phyloP scores from a whole-genome alignment of 2,113 vertebrate species.

The Perca fluviatilis region DNA sequence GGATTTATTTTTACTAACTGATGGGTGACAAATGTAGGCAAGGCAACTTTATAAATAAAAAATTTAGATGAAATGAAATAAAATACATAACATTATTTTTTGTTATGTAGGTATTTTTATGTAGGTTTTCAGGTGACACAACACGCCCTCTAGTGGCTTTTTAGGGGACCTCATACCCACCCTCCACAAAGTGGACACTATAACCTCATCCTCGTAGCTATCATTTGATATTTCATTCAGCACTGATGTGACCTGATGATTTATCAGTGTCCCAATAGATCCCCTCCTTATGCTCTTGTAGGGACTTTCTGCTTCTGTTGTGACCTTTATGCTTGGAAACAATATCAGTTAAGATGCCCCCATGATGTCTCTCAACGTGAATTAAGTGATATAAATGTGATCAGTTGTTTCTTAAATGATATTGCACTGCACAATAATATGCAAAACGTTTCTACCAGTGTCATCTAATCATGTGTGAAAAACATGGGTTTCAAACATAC shows the following conservation, averaged over 20 bases:
- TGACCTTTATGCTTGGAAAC: too few relatives aligned
- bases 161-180: background rate
- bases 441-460: background rate
- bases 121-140: background rate
- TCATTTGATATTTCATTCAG: background rate
- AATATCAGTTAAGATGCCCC: too few relatives aligned
- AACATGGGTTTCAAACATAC: background rate
- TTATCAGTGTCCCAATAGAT: background rate
- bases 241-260: background rate
- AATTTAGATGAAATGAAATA: background rate
- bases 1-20: background rate
- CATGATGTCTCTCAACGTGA: background rate
- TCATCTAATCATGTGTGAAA: background rate
- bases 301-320: too few relatives aligned
- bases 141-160: slow-evolving; percentile 40
- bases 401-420: background rate
- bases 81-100: background rate
- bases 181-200: background rate
- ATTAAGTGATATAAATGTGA: background rate
- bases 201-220: background rate
- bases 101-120: background rate
- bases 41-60: background rate
- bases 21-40: slow-evolving; percentile 2
- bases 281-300: background rate
- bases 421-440: background rate